Conservation (phyloP, 2,113 vertebrate genomes). For the Halcyon malimbica region DNA sequence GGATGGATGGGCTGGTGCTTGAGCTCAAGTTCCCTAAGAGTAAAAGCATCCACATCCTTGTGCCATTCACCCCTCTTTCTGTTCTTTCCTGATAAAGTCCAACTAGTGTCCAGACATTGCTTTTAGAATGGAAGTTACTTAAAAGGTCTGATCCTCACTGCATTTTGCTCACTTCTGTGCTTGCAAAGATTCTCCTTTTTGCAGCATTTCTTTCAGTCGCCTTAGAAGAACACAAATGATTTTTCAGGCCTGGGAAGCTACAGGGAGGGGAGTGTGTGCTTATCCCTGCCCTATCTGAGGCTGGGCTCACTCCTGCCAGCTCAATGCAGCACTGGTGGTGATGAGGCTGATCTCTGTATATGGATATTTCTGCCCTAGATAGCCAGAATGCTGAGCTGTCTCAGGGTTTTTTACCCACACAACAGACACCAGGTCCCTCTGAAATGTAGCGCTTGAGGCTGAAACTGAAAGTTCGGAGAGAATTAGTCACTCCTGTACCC, state of each 20-base stretch:
- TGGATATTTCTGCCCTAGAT: conserved; percentile 14
- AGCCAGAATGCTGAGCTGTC: not conserved
- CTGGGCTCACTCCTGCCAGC: not conserved
- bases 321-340: fast-evolving
- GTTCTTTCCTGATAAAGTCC: not conserved
- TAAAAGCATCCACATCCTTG: not conserved
- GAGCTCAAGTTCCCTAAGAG: fast-evolving
- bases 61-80: not conserved
- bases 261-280: not conserved
- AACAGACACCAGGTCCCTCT: conserved; percentile 27
- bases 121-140: not conserved
- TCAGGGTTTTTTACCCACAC: conserved; percentile 17
- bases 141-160: fast-evolving
- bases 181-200: not conserved
- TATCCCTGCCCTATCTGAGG: not conserved
- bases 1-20: not conserved
- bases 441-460: conserved; percentile 49
- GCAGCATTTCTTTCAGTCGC: not conserved
- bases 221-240: fast-evolving
- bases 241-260: not conserved
- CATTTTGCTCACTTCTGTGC: not conserved
- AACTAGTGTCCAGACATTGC: not conserved
- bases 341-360: not conserved
- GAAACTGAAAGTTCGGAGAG: conserved; percentile 72
- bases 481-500: conserved; percentile 70